These are phyloP conservation scores for Cactoblastis cactorum DNA, from an alignment of 2,888 invertebrate species.

Conservation along the genomic window DNA sequence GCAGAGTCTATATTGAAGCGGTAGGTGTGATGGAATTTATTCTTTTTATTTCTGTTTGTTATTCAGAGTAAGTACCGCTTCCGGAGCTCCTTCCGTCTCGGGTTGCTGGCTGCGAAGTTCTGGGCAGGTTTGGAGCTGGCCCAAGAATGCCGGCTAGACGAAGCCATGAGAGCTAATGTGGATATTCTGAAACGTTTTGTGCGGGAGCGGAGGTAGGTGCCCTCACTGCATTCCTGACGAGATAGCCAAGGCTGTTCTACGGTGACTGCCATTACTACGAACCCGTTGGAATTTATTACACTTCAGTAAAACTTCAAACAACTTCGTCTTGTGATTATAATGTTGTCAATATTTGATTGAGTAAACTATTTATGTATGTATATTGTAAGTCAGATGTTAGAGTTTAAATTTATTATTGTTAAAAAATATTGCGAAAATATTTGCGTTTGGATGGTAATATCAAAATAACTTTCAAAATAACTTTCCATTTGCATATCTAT, in stretches of 20 bases:
- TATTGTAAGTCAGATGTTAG: too few relatives aligned
- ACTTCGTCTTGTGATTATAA: neutral
- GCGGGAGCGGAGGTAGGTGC: constrained; percentile 19
- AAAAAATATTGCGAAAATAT: too few relatives aligned
- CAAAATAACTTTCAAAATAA: too few relatives aligned
- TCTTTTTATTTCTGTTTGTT: constrained; percentile 33
- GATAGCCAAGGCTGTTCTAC: constrained; percentile 47
- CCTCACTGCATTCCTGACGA: constrained; percentile 44
- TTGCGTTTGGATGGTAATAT: too few relatives aligned
- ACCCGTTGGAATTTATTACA: constrained; percentile 10
- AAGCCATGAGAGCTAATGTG: constrained; percentile 12
- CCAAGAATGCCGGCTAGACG: constrained; percentile 68
- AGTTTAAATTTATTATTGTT: too few relatives aligned
- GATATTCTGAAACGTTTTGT: neutral
- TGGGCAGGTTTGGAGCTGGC: constrained; percentile 60
- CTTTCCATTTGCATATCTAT: too few relatives aligned
- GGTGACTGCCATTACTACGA: constrained; percentile 15
- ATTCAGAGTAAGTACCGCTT: constrained; percentile 77
- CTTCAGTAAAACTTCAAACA: constrained; percentile 8
- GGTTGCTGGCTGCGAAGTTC: constrained; percentile 72
- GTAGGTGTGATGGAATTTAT: neutral
- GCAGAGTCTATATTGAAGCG: neutral
- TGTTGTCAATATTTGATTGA: too few relatives aligned
- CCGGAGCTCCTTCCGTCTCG: constrained; percentile 77
- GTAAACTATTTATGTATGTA: too few relatives aligned